These are phyloP conservation scores for Rhinoraja longicauda DNA, from an alignment of 2,797 vertebrate species.

Conservation along the genomic window DNA sequence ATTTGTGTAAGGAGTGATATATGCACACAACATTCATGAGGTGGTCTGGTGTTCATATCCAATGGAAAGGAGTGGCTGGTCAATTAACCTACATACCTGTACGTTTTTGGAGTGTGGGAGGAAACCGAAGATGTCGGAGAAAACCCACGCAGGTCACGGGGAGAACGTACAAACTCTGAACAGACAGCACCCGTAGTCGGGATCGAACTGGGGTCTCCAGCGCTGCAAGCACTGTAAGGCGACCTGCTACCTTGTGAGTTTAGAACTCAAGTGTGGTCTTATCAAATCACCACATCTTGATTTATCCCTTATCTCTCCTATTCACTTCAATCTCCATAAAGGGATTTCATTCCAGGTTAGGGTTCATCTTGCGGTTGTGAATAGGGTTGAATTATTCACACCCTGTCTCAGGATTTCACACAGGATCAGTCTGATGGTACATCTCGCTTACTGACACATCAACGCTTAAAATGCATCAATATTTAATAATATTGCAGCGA, in stretches of 20 bases:
- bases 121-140: too few species aligned
- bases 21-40: not conserved
- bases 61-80: not conserved
- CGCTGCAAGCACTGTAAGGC: too few species aligned
- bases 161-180: too few species aligned
- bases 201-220: too few species aligned
- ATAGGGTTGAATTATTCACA: not conserved
- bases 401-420: not conserved
- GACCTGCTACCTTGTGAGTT: not conserved
- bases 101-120: too few species aligned
- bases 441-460: not conserved
- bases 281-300: not conserved
- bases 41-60: not conserved
- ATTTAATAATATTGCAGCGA: not conserved
- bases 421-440: not conserved
- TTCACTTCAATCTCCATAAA: not conserved
- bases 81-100: too few species aligned
- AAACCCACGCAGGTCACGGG: too few species aligned
- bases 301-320: not conserved
- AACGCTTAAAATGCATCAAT: slow-evolving; percentile 9
- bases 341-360: not conserved
- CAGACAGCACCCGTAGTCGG: too few species aligned
- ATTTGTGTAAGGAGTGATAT: not conserved
- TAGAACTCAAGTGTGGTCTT: not conserved
- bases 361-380: not conserved